Evolutionary conservation across 2,797 vertebrate species (phyloP).

Genomic region (Neoniphon sammara): DNA sequence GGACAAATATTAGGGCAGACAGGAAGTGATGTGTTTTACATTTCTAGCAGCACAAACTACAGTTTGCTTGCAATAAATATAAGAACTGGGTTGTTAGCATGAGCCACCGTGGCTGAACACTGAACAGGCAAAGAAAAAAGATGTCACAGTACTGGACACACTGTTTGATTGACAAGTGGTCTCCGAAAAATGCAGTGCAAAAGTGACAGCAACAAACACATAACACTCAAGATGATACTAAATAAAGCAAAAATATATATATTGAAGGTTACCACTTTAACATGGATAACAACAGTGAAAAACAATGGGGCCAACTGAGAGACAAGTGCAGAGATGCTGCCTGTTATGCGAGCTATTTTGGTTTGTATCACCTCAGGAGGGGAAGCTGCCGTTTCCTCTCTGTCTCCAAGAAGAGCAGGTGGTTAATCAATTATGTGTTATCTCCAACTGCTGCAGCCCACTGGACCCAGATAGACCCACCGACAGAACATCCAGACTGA

Average conservation of each 20-base stretch:
- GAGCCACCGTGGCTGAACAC: too few relatives aligned
- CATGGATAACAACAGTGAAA: conserved; percentile 11
- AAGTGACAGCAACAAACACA: neutral
- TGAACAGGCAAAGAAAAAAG: too few relatives aligned
- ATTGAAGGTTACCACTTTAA: neutral
- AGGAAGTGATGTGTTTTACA: too few relatives aligned
- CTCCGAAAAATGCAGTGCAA: neutral
- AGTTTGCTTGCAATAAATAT: too few relatives aligned
- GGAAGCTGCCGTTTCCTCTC: conserved; percentile 49
- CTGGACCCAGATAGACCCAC: conserved; percentile 50
- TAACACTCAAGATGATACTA: neutral
- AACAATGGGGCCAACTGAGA: conserved; percentile 24
- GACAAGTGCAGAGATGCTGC: conserved; percentile 14
- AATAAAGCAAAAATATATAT: neutral
- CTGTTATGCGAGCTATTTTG: conserved; percentile 55
- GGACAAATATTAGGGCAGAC: too few relatives aligned
- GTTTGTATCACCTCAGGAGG: conserved; percentile 50
- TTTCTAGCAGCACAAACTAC: too few relatives aligned
- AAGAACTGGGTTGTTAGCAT: too few relatives aligned
- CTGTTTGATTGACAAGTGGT: too few relatives aligned
- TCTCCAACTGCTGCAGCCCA: conserved; percentile 66
- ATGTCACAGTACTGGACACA: too few relatives aligned
- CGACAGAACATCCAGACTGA: neutral
- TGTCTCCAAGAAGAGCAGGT: conserved; percentile 73
- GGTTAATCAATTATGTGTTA: conserved; percentile 75